Percentiles rank a stretch among this genome's conserved stretches.
These are phyloP conservation scores for Hemistola chrysoprasaria DNA, from an alignment of 2,888 invertebrate genomes.

Conservation along the genomic window DNA sequence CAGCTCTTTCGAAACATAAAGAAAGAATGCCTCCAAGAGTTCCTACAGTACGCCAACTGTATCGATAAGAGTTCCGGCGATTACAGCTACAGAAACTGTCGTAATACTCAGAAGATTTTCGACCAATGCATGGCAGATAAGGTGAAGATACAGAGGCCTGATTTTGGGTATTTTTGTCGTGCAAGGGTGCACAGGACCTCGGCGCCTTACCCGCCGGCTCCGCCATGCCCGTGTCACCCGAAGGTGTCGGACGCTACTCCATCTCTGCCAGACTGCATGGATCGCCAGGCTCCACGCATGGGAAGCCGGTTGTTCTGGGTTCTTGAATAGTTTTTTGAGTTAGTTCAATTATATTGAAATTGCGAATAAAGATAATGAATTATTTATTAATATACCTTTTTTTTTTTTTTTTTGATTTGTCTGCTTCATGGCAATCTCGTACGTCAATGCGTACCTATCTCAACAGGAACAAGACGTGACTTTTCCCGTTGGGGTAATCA, in stretches of 20 bases:
- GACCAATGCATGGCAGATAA: conserved; percentile 92
- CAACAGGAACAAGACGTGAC: too few species aligned
- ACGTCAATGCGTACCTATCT: too few species aligned
- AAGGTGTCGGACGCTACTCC: conserved; percentile 85
- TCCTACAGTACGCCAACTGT: conserved; percentile 88
- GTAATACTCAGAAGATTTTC: conserved; percentile 91
- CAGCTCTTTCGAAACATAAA: conserved; percentile 93
- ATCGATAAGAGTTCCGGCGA: conserved; percentile 90
- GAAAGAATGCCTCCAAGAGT: conserved; percentile 89
- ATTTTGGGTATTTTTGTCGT: conserved; percentile 91
- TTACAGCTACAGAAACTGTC: conserved; percentile 85
- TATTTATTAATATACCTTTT: too few species aligned
- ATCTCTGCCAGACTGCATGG: conserved; percentile 83
- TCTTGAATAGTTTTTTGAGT: conserved; percentile 39
- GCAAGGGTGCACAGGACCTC: conserved; percentile 83
- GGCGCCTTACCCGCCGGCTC: conserved; percentile 81
- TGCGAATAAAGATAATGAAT: too few species aligned
- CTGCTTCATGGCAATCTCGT: too few species aligned
- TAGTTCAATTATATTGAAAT: neutral
- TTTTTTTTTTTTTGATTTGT: too few species aligned
- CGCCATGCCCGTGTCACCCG: conserved; percentile 73
- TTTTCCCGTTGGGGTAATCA: too few species aligned
- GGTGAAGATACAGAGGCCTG: conserved; percentile 88
- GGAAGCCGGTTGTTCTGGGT: conserved; percentile 83
- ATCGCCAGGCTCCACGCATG: conserved; percentile 83